A percentile compares a stretch with the other conserved stretches of the same genome.
Conservation (phyloP, 2,888 invertebrate species). For the Hypomecis punctinalis region DNA sequence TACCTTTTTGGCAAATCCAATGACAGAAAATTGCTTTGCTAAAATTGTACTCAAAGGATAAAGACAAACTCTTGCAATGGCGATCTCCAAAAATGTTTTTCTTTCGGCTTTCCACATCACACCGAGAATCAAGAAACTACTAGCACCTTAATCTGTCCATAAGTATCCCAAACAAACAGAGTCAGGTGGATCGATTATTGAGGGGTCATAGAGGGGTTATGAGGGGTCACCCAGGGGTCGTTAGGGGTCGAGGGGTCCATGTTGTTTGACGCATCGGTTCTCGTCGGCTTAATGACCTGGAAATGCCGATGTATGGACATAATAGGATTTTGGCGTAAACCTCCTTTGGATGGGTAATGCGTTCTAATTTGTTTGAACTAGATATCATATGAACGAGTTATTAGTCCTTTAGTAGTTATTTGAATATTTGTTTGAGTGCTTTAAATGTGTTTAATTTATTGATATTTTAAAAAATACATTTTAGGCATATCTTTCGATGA, state of each 20-base stretch:
- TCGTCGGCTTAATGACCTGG: slow-evolving; percentile 48
- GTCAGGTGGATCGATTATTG: slow-evolving; percentile 55
- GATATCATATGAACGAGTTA: slow-evolving; percentile 26
- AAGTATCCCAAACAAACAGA: slow-evolving; percentile 55
- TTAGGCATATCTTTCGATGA: too few relatives aligned
- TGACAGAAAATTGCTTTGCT: too few relatives aligned
- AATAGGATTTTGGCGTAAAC: slow-evolving; percentile 41
- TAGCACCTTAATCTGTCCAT: slow-evolving; percentile 32
- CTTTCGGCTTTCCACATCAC: neutral
- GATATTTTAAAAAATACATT: too few relatives aligned
- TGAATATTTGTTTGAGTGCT: neutral
- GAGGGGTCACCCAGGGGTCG: slow-evolving; percentile 15
- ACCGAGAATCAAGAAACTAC: slow-evolving; percentile 31
- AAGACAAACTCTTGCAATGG: too few relatives aligned
- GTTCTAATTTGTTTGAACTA: slow-evolving; percentile 36
- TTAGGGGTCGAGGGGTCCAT: slow-evolving; percentile 36
- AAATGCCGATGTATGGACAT: slow-evolving; percentile 46
- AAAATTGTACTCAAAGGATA: too few relatives aligned
- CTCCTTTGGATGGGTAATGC: slow-evolving; percentile 32
- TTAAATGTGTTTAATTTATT: too few relatives aligned
- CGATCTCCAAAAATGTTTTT: neutral
- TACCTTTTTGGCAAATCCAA: too few relatives aligned
- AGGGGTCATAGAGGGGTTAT: slow-evolving; percentile 35
- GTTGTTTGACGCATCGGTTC: slow-evolving; percentile 38
- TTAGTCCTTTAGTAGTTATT: slow-evolving; percentile 4